phyloP scores from a whole-genome alignment of 2,797 vertebrate genomes.

The Chloroceryle amazona region DNA sequence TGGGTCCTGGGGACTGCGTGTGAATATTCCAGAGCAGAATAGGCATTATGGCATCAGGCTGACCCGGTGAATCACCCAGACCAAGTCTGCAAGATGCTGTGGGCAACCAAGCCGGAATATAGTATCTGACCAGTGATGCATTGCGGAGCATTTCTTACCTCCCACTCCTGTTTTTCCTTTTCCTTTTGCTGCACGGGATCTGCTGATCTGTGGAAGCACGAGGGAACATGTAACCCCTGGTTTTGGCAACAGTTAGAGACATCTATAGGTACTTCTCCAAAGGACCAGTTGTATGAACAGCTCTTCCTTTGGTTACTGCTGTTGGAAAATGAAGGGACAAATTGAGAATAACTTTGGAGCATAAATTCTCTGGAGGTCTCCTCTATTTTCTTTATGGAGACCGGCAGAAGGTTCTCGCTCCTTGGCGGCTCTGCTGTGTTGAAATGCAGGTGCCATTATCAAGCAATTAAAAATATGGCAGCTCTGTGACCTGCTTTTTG shows the following conservation, averaged over 20 bases:
- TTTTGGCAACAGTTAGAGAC: neutral
- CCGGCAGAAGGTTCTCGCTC: neutral
- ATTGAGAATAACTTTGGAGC: neutral
- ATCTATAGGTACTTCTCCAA: neutral
- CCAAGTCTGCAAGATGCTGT: neutral
- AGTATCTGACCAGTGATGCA: neutral
- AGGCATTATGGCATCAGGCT: neutral
- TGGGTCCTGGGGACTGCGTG: neutral
- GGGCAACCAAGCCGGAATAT: neutral
- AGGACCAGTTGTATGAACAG: neutral
- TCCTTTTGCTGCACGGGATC: neutral
- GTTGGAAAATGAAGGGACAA: neutral
- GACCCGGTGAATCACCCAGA: neutral
- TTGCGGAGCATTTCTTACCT: accelerated
- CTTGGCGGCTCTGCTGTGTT: neutral
- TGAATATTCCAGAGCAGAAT: neutral
- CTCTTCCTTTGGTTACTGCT: neutral
- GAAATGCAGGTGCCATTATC: neutral
- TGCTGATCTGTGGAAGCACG: neutral
- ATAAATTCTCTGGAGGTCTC: neutral
- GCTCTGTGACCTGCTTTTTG: neutral
- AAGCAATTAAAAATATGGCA: neutral
- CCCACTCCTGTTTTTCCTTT: neutral
- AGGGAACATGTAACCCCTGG: neutral
- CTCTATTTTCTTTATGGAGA: neutral